These are phyloP conservation scores for Cherax destructor DNA, from an alignment of 1,140 invertebrate species.

Conservation along the genomic window DNA sequence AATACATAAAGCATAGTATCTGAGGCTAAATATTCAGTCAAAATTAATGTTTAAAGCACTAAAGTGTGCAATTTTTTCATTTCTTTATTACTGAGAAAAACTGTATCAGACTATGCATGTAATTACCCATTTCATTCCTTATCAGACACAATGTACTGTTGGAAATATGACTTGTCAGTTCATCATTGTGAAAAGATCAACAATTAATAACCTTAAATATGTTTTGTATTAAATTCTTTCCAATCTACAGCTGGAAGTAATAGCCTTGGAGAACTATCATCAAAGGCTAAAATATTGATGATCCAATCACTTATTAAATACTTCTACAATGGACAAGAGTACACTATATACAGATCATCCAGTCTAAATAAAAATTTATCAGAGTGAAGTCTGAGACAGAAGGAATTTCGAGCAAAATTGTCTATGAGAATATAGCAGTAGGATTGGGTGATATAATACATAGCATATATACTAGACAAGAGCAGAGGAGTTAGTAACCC, in stretches of 20 bases:
- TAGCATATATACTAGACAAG: conserved; percentile 62
- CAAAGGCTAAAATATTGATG: conserved; percentile 30
- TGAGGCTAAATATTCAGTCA: conserved; percentile 14
- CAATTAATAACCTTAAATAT: conserved; percentile 44
- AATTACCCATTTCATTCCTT: conserved; percentile 43
- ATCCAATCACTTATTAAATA: conserved; percentile 55
- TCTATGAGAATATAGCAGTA: conserved; percentile 67
- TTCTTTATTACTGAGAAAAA: conserved; percentile 22
- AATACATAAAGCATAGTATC: neutral
- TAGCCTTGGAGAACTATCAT: conserved; percentile 24
- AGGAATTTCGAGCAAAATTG: conserved; percentile 54
- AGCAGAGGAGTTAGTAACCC: conserved; percentile 41
- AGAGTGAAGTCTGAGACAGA: conserved; percentile 34
- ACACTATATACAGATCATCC: conserved; percentile 65
- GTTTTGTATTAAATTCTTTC: conserved; percentile 26
- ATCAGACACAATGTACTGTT: conserved; percentile 38
- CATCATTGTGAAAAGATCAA: conserved; percentile 53
- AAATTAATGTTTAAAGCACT: conserved; percentile 19
- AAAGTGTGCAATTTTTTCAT: conserved; percentile 8
- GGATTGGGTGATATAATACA: conserved; percentile 63
- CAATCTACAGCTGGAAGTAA: conserved; percentile 20
- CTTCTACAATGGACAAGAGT: conserved; percentile 67
- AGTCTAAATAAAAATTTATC: conserved; percentile 55
- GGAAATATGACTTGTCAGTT: conserved; percentile 54
- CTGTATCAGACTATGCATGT: conserved; percentile 34